Evolutionary conservation across 2,113 vertebrate species (phyloP).

Genomic region (Stictonetta naevosa): DNA sequence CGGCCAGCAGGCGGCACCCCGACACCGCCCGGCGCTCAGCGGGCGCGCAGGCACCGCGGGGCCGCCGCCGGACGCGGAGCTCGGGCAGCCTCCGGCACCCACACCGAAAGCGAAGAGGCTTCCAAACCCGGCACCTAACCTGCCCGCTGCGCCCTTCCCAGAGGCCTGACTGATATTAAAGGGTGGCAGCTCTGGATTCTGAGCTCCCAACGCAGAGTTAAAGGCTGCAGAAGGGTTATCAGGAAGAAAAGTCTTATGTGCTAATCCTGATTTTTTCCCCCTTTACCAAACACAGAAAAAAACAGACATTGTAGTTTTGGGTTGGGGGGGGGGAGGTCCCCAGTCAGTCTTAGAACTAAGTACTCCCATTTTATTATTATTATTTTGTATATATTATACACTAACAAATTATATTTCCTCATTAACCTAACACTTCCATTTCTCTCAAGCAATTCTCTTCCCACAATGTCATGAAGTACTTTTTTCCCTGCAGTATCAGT

Average conservation of each 20-base stretch:
- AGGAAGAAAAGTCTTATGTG: neutral
- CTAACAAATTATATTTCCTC: neutral
- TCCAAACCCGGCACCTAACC: accelerated
- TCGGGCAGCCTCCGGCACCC: too few relatives aligned
- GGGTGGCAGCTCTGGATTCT: accelerated
- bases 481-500: neutral
- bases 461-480: neutral
- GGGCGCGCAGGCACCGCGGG: too few relatives aligned
- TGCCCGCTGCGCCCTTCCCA: accelerated
- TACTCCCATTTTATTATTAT: neutral
- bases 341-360: neutral
- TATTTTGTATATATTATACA: neutral
- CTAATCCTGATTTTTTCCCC: neutral
- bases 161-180: accelerated
- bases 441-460: neutral
- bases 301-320: accelerated
- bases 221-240: neutral
- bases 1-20: neutral
- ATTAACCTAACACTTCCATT: neutral
- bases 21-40: neutral
- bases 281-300: neutral
- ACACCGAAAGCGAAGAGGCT: too few relatives aligned
- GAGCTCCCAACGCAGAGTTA: neutral
- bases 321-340: too few relatives aligned
- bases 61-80: too few relatives aligned